phyloP scores from a whole-genome alignment of 2,888 invertebrate genomes.

The Ectemnius lituratus region DNA sequence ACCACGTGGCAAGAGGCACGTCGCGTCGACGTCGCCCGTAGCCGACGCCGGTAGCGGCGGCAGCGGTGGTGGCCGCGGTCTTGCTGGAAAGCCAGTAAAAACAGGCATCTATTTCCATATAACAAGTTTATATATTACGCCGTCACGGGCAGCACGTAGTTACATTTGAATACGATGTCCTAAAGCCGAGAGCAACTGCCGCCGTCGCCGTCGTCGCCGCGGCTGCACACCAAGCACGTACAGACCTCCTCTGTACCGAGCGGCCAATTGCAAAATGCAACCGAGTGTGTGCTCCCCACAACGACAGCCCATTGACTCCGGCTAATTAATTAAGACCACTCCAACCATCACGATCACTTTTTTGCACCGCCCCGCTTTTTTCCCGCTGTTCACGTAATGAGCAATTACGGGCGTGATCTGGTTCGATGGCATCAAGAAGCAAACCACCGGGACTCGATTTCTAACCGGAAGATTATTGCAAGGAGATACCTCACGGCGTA shows the following conservation, averaged over 20 bases:
- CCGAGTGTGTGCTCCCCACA: slow-evolving; percentile 37
- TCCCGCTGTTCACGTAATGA: too few relatives aligned
- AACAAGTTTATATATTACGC: slow-evolving; percentile 77
- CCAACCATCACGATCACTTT: too few relatives aligned
- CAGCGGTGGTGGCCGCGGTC: slow-evolving; percentile 38
- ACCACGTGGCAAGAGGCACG: slow-evolving; percentile 55
- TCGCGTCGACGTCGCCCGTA: background rate
- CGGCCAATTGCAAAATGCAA: slow-evolving; percentile 58
- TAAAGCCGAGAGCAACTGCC: slow-evolving; percentile 62
- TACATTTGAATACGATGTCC: slow-evolving; percentile 77
- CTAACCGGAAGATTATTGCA: too few relatives aligned
- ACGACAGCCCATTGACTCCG: slow-evolving; percentile 33
- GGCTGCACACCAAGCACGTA: too few relatives aligned
- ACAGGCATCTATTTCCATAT: slow-evolving; percentile 78
- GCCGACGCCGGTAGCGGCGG: background rate
- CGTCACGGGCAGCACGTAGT: slow-evolving; percentile 76
- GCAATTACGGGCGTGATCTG: too few relatives aligned
- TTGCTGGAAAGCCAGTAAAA: slow-evolving; percentile 73
- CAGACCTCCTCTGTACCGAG: slow-evolving; percentile 45
- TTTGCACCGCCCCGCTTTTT: too few relatives aligned
- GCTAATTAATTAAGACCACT: slow-evolving; percentile 44
- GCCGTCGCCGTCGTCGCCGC: too few relatives aligned
- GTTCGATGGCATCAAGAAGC: too few relatives aligned
- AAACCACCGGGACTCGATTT: too few relatives aligned
- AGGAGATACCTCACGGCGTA: too few relatives aligned